These are phyloP conservation scores for Apogon talboti DNA, from an alignment of 2,797 vertebrate genomes.

Conservation along the genomic window DNA sequence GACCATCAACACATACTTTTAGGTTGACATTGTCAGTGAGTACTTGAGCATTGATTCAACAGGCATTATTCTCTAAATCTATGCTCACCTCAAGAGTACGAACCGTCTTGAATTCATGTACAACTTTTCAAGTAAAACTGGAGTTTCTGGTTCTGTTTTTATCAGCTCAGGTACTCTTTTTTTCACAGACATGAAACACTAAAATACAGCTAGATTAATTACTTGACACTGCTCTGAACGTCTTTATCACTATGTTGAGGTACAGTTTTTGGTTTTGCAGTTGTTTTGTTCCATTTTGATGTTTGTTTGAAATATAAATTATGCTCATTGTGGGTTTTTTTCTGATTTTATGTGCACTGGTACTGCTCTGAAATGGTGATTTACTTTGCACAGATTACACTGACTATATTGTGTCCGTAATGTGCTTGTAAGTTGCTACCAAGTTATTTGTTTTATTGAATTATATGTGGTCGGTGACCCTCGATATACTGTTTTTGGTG, in stretches of 20 bases:
- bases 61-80: neutral
- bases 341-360: neutral
- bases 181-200: neutral
- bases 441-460: slow-evolving; percentile 2
- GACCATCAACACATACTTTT: no score
- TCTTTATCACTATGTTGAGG: neutral
- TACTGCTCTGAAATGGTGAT: neutral
- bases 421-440: neutral
- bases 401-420: neutral
- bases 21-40: no score
- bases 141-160: neutral
- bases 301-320: neutral
- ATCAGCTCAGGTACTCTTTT: slow-evolving; percentile 16
- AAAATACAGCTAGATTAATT: neutral
- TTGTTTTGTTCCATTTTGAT: neutral
- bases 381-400: slow-evolving; percentile 43
- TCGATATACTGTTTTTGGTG: neutral
- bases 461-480: neutral
- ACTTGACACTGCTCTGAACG: neutral
- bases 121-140: neutral
- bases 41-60: neutral
- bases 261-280: neutral
- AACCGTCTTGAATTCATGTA: neutral
- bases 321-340: neutral
- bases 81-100: neutral